phyloP scores from a whole-genome alignment of 37 sponge, comb jelly and placozoan genomes.

The Petrosia ficiformis region DNA sequence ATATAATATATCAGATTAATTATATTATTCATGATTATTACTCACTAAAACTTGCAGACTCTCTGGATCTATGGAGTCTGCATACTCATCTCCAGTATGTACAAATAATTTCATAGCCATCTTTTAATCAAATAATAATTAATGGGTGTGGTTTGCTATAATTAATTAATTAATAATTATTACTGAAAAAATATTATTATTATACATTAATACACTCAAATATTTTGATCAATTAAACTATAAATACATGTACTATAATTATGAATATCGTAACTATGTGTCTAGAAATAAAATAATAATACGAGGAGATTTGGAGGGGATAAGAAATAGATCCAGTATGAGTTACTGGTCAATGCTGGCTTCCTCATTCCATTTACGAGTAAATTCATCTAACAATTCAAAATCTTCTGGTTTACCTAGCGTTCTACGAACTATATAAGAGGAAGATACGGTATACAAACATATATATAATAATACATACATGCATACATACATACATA shows the following conservation, averaged over 20 bases:
- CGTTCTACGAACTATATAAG: constrained; percentile 70
- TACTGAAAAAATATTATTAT: background rate
- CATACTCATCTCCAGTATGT: constrained; percentile 60
- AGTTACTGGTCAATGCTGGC: background rate
- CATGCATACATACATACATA: background rate
- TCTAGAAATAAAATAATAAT: background rate
- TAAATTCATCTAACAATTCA: constrained; percentile 46
- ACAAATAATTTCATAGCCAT: constrained; percentile 9
- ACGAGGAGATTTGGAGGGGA: background rate
- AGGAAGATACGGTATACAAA: background rate
- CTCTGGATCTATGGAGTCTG: constrained; percentile 57
- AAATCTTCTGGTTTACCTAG: constrained; percentile 62
- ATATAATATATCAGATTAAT: background rate
- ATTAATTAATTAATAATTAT: background rate
- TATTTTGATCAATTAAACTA: background rate
- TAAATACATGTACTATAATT: background rate
- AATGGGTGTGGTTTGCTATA: background rate
- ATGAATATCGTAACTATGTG: background rate
- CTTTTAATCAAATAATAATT: too few species aligned
- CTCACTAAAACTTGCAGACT: constrained; percentile 65
- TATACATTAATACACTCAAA: background rate
- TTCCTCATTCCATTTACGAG: background rate
- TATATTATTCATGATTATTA: background rate
- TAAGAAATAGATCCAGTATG: background rate
- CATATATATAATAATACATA: background rate